phyloP scores from a whole-genome alignment of 1,140 invertebrate genomes.

The Lamellibrachia luymesi region DNA sequence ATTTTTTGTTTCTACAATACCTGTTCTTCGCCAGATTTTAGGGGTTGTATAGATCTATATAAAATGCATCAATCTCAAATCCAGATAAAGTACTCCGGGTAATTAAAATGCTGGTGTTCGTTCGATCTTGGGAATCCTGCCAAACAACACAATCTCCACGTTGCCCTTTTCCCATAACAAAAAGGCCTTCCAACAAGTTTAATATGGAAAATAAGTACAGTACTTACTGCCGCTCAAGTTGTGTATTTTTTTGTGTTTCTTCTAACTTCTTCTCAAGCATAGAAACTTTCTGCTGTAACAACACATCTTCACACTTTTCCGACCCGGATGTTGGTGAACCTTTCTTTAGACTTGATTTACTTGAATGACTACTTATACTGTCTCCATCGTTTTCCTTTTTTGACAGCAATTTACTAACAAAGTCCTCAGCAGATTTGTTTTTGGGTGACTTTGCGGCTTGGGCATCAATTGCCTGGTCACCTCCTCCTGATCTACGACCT shows the following conservation, averaged over 20 bases:
- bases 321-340: background rate
- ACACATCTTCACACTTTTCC: background rate
- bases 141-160: too few species aligned
- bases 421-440: slow-evolving; percentile 10
- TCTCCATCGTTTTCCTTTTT: slow-evolving; percentile 18
- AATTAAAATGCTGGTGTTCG: too few species aligned
- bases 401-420: slow-evolving; percentile 10
- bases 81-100: too few species aligned
- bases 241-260: slow-evolving; percentile 73
- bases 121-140: too few species aligned
- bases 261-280: slow-evolving; percentile 72
- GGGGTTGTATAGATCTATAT: too few species aligned
- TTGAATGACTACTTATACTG: slow-evolving; percentile 15
- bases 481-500: background rate
- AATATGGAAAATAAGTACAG: background rate
- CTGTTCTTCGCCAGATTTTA: too few species aligned
- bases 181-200: background rate
- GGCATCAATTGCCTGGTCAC: background rate
- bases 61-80: too few species aligned
- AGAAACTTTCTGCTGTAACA: slow-evolving; percentile 64
- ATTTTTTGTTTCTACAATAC: too few species aligned
- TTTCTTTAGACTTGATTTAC: background rate
- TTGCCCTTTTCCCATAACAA: background rate
- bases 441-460: background rate
- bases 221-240: slow-evolving; percentile 71